phyloP scores from a whole-genome alignment of 2,113 vertebrate genomes.

The Sinosuthora webbiana region DNA sequence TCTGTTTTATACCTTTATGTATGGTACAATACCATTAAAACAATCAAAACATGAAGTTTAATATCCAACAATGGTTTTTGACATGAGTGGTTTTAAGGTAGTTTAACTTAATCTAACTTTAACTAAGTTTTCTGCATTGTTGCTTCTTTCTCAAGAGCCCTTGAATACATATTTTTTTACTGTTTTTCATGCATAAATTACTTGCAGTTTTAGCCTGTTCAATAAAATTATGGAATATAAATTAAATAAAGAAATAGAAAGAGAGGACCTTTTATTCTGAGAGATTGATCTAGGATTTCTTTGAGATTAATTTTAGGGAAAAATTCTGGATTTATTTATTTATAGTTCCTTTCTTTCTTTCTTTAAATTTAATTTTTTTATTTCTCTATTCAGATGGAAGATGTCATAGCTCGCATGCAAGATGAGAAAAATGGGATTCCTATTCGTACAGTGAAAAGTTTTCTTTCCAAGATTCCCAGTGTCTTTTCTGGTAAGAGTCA shows the following conservation, averaged over 20 bases:
- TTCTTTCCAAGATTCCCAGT: slow-evolving; percentile 97
- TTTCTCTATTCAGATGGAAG: slow-evolving; percentile 86
- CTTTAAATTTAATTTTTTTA: neutral
- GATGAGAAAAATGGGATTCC: slow-evolving; percentile 97
- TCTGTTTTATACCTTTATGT: neutral
- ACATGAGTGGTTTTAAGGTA: neutral
- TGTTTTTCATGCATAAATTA: neutral
- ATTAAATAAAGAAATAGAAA: neutral
- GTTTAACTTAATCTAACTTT: neutral
- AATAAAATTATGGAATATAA: neutral
- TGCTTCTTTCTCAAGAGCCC: neutral
- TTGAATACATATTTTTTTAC: neutral
- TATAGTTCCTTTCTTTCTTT: neutral
- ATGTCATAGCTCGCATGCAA: slow-evolving; percentile 96
- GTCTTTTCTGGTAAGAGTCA: slow-evolving; percentile 93
- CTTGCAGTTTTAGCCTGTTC: neutral
- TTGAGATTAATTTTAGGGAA: neutral
- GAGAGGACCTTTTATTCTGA: neutral
- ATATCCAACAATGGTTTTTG: neutral
- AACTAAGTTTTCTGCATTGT: neutral
- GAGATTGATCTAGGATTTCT: neutral
- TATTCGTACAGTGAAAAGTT: slow-evolving; percentile 97
- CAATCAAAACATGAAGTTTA: neutral
- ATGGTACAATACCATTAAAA: neutral
- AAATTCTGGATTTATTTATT: slow-evolving; percentile 20